Evolutionary conservation across 2,888 invertebrate species (phyloP).

Genomic region (Neoaliturus tenellus): DNA sequence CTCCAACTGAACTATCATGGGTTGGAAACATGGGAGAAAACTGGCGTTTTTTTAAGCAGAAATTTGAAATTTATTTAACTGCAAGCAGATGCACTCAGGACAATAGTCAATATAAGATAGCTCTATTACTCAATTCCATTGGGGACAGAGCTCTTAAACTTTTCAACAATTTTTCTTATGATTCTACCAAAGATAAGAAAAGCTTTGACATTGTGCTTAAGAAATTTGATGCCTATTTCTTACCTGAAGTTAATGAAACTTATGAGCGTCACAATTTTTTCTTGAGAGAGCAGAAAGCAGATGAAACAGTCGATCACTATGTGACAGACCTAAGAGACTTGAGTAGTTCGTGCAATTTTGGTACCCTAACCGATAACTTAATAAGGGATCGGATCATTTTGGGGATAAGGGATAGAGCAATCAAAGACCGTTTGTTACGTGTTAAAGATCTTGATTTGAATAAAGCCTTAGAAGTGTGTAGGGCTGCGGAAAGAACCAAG

Average conservation of each 20-base stretch:
- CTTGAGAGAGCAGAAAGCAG: conserved; percentile 5
- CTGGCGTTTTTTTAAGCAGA: conserved; percentile 24
- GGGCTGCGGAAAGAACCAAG: conserved; percentile 13
- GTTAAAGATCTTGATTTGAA: not conserved
- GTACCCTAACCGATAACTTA: not conserved
- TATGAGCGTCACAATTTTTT: conserved; percentile 25
- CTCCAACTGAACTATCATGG: conserved; percentile 23
- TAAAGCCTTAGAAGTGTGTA: not conserved
- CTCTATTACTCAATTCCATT: not conserved
- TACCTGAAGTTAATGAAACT: conserved; percentile 17
- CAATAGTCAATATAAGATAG: not conserved
- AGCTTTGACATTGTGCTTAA: not conserved
- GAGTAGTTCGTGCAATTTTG: conserved; percentile 37
- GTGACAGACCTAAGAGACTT: too few species aligned
- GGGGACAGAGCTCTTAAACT: conserved; percentile 41
- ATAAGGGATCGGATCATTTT: conserved; percentile 14
- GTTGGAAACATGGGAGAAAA: conserved; percentile 36
- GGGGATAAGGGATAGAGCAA: not conserved
- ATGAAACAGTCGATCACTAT: conserved; percentile 20
- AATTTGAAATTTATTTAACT: not conserved
- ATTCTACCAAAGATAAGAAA: not conserved
- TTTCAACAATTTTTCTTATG: conserved; percentile 16
- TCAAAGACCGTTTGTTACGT: not conserved
- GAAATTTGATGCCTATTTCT: conserved; percentile 31
- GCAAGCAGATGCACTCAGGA: not conserved